These are phyloP conservation scores for Ptilodon capucinus DNA, from an alignment of 2,888 invertebrate genomes.

Conservation along the genomic window DNA sequence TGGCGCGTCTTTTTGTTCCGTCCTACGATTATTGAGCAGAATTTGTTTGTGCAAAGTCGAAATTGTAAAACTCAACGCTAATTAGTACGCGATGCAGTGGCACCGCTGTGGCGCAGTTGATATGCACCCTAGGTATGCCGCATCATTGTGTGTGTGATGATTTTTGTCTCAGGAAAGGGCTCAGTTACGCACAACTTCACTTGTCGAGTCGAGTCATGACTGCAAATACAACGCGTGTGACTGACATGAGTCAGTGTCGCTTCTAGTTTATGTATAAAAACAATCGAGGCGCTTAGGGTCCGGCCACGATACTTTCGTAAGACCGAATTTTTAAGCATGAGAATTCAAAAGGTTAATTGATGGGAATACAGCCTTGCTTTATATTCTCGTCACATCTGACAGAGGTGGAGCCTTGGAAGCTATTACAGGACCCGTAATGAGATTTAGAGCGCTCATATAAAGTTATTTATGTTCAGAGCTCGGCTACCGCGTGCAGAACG, in stretches of 20 bases:
- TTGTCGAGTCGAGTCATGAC: no score
- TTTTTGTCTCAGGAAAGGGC: no score
- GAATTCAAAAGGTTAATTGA: conserved; percentile 49
- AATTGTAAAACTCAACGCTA: no score
- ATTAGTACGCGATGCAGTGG: no score
- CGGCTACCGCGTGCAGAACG: conserved; percentile 45
- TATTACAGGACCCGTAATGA: conserved; percentile 76
- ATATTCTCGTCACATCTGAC: conserved; percentile 76
- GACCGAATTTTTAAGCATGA: conserved; percentile 17
- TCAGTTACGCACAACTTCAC: no score
- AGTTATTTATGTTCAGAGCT: conserved; percentile 74
- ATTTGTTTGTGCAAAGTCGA: conserved; percentile 34
- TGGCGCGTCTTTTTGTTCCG: conserved; percentile 15
- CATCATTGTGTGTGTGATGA: no score
- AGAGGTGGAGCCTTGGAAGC: conserved; percentile 72
- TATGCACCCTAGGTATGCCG: no score
- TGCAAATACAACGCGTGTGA: no score
- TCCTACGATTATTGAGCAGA: conserved; percentile 56
- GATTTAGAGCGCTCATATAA: conserved; percentile 79
- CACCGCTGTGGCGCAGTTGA: no score
- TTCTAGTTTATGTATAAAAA: no score
- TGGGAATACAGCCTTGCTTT: conserved; percentile 70
- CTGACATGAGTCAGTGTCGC: no score
- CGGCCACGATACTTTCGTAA: conserved; percentile 21
- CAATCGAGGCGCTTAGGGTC: no score